Evolutionary conservation across 2,113 vertebrate genomes (phyloP).

Genomic region (Connochaetes taurinus): DNA sequence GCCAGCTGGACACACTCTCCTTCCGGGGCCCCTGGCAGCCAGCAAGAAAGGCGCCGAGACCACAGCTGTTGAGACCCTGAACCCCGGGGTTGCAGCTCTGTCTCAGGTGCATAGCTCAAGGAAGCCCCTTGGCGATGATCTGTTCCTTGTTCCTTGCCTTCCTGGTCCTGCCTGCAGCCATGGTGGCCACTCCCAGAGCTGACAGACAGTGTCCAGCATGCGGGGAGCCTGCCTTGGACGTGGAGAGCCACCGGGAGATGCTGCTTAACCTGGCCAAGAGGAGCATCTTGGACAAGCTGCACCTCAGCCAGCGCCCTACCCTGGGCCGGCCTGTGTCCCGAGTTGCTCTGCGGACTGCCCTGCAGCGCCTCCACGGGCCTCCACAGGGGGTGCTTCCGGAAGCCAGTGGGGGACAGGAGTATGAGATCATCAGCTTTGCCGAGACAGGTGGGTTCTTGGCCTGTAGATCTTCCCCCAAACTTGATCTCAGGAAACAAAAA

Average conservation of each 20-base stretch:
- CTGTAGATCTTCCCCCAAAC: constrained; percentile 2
- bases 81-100: neutral
- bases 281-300: constrained; percentile 90
- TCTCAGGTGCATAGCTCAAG: neutral
- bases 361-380: constrained; percentile 82
- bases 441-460: constrained; percentile 85
- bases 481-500: neutral
- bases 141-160: constrained; percentile 17
- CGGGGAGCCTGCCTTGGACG: constrained; percentile 70
- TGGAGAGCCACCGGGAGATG: constrained; percentile 79
- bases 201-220: constrained; percentile 77
- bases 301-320: constrained; percentile 89
- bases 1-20: constrained; percentile 34
- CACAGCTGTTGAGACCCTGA: constrained; percentile 10
- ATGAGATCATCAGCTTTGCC: constrained; percentile 96
- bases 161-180: neutral
- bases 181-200: neutral
- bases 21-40: neutral
- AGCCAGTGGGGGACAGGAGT: constrained; percentile 80
- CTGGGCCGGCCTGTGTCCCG: constrained; percentile 85
- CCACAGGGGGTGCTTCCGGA: neutral
- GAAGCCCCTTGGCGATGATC: constrained; percentile 23
- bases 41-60: neutral
- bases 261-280: constrained; percentile 88
- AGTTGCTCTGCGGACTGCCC: constrained; percentile 83